Conservation (phyloP, 2,113 vertebrate species). For the Hippoglossus stenolepis region DNA sequence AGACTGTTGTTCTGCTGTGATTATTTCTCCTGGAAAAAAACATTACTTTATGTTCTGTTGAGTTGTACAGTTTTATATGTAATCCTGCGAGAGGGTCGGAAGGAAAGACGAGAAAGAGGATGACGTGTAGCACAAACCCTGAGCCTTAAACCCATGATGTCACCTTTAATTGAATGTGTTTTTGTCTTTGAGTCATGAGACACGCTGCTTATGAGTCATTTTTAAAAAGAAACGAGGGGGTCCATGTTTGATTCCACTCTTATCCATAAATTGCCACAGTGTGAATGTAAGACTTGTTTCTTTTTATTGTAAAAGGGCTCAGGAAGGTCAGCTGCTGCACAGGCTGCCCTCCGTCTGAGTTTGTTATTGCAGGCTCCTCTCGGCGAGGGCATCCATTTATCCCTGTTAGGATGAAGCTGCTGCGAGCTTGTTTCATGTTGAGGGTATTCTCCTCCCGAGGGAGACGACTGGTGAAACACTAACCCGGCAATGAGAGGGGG, state of each 20-base stretch:
- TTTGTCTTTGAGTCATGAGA: slow-evolving; percentile 26
- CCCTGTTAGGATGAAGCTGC: slow-evolving; percentile 33
- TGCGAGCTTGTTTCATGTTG: slow-evolving; percentile 53
- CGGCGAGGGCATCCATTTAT: slow-evolving; percentile 42
- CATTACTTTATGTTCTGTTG: not conserved
- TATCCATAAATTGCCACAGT: slow-evolving; percentile 4
- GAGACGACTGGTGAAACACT: slow-evolving; percentile 52
- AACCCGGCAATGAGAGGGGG: slow-evolving; percentile 15
- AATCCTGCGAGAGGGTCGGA: not conserved
- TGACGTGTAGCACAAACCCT: not conserved
- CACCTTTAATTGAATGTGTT: slow-evolving; percentile 22
- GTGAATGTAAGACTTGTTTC: not conserved
- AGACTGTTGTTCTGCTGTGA: slow-evolving; percentile 19
- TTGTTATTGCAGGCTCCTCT: slow-evolving; percentile 29
- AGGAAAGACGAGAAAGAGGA: not conserved
- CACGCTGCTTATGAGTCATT: slow-evolving; percentile 41
- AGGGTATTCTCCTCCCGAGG: slow-evolving; percentile 49
- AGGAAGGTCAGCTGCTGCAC: slow-evolving; percentile 16
- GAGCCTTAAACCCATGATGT: slow-evolving; percentile 31
- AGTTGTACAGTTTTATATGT: not conserved
- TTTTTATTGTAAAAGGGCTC: slow-evolving; percentile 25
- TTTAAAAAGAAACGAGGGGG: not conserved
- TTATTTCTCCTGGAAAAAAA: slow-evolving; percentile 3
- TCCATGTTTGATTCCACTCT: not conserved
- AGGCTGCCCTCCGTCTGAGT: slow-evolving; percentile 23